Percentiles rank a stretch among this genome's conserved stretches.
Conservation (phyloP, 2,113 vertebrate genomes). For the Heterotilapia buettikoferi region DNA sequence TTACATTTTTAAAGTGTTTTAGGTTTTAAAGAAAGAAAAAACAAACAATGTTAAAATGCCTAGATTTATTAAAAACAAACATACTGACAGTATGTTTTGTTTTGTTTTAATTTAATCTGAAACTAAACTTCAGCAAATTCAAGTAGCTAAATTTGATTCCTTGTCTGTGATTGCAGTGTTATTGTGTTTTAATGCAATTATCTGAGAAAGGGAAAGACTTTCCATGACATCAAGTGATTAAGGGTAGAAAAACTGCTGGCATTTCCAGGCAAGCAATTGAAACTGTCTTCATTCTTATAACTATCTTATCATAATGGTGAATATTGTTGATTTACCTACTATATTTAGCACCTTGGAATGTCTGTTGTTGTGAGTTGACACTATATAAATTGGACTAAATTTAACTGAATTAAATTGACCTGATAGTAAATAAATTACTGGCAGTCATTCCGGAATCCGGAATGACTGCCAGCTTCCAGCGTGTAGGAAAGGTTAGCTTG, state of each 20-base stretch:
- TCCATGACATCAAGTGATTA: not conserved
- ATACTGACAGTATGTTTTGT: not conserved
- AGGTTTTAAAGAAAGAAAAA: not conserved
- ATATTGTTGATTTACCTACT: not conserved
- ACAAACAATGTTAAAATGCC: not conserved
- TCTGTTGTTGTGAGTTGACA: not conserved
- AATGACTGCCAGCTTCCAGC: not conserved
- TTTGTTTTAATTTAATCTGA: not conserved
- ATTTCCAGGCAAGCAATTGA: not conserved
- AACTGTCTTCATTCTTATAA: not conserved
- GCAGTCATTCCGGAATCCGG: too few relatives aligned
- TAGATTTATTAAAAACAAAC: not conserved
- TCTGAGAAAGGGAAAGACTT: not conserved
- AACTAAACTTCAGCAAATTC: not conserved
- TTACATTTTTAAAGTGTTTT: not conserved
- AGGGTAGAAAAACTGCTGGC: not conserved
- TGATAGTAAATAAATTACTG: not conserved
- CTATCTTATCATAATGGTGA: not conserved
- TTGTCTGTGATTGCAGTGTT: not conserved
- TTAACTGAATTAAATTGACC: not conserved
- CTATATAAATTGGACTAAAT: not conserved
- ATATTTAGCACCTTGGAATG: not conserved
- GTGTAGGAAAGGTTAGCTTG: rapidly evolving
- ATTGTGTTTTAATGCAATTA: not conserved
- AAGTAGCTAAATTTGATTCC: not conserved